phyloP scores from a whole-genome alignment of 2,113 vertebrate species.

The Butorides virescens region DNA sequence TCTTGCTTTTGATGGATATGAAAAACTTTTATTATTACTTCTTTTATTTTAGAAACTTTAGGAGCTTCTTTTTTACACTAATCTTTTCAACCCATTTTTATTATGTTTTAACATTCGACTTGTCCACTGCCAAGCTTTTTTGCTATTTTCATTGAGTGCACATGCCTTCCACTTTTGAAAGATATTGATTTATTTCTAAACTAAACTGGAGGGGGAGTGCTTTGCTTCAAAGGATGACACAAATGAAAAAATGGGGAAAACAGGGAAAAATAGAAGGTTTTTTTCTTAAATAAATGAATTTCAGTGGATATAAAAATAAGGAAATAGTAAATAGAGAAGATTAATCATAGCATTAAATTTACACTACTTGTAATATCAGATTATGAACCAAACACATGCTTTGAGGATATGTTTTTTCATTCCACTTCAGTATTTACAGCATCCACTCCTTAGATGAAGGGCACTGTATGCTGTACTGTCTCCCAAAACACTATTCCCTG shows the following conservation, averaged over 20 bases:
- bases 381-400: not conserved
- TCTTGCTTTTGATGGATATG: slow-evolving; percentile 40
- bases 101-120: slow-evolving; percentile 21
- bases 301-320: not conserved
- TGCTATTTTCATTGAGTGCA: slow-evolving; percentile 6
- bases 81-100: slow-evolving; percentile 47
- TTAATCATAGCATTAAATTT: not conserved
- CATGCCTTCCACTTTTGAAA: slow-evolving; percentile 22
- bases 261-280: rapidly evolving
- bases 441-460: not conserved
- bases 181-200: slow-evolving; percentile 38
- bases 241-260: not conserved
- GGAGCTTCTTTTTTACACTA: not conserved
- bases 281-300: not conserved
- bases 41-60: slow-evolving; percentile 31
- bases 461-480: no score
- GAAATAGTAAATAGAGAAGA: not conserved
- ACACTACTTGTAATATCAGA: not conserved
- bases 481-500: not conserved
- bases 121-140: not conserved
- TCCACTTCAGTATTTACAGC: not conserved
- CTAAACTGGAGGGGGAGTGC: not conserved
- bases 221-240: not conserved
- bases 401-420: not conserved
- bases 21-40: slow-evolving; percentile 47